Percentiles rank a stretch among this genome's conserved stretches.
Evolutionary conservation across 1,140 invertebrate species (phyloP).

Genomic region (Metopolophium dirhodum): DNA sequence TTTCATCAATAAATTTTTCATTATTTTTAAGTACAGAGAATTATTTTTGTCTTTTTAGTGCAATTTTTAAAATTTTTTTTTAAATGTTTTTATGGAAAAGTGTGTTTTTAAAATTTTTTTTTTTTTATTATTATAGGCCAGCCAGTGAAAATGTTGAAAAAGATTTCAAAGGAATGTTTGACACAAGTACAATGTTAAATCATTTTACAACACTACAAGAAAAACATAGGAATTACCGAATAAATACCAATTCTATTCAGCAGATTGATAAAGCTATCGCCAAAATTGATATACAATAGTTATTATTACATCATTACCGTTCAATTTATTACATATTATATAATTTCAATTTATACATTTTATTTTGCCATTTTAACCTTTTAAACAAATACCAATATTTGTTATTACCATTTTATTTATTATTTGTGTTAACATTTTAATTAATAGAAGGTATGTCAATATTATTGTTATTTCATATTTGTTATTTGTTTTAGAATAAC

Average conservation of each 20-base stretch:
- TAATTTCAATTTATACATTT: no score
- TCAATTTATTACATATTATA: background rate
- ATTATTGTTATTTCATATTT: background rate
- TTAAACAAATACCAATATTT: background rate
- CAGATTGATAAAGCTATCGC: slow-evolving; percentile 34
- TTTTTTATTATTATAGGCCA: slow-evolving; percentile 20
- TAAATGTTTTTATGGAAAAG: no score
- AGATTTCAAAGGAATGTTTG: slow-evolving; percentile 28
- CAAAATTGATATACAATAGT: slow-evolving; percentile 33
- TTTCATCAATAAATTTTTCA: no score
- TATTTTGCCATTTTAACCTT: background rate
- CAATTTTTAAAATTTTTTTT: no score
- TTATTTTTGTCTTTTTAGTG: no score
- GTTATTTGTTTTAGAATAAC: slow-evolving; percentile 17
- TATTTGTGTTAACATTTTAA: background rate
- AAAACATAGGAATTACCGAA: slow-evolving; percentile 54
- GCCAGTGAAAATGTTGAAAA: background rate
- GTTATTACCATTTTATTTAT: background rate
- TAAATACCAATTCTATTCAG: background rate
- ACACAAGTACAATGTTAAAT: slow-evolving; percentile 41
- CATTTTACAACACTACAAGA: slow-evolving; percentile 54
- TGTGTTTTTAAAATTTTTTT: no score
- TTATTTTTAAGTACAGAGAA: no score
- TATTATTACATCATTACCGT: background rate
- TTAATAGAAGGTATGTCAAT: background rate